These are phyloP conservation scores for Clarias pachynema DNA, from an alignment of 2,797 vertebrate species.

Conservation along the genomic window DNA sequence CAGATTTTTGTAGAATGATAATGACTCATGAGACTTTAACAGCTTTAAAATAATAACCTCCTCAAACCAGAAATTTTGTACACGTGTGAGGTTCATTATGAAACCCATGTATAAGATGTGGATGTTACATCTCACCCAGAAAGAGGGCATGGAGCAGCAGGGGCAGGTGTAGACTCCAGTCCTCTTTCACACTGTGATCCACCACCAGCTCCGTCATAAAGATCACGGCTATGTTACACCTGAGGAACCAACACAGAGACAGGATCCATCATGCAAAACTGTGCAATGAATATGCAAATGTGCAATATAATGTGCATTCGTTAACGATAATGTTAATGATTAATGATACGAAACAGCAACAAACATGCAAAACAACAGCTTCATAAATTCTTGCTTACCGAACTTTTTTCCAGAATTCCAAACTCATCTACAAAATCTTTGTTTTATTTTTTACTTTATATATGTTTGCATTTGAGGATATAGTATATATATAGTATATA, in stretches of 20 bases:
- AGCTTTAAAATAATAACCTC: background rate
- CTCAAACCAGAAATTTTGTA: background rate
- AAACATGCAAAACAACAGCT: background rate
- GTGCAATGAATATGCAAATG: too few relatives aligned
- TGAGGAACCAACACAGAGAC: constrained; percentile 58
- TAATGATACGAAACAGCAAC: background rate
- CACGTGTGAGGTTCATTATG: background rate
- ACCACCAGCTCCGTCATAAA: constrained; percentile 99
- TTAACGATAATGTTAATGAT: background rate
- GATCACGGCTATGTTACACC: constrained; percentile 98
- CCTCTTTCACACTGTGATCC: constrained; percentile 97
- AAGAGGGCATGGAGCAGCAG: constrained; percentile 94
- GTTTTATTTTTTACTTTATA: too few relatives aligned
- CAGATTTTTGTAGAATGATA: background rate
- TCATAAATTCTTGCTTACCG: background rate
- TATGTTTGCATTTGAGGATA: too few relatives aligned
- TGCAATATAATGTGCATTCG: background rate
- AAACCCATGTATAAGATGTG: background rate
- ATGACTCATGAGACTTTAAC: background rate
- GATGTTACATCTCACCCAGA: constrained; percentile 75
- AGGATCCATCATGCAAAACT: background rate
- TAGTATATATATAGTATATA: too few relatives aligned
- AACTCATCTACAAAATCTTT: too few relatives aligned
- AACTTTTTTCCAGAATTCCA: background rate
- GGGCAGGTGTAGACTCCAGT: constrained; percentile 94